phyloP scores from a whole-genome alignment of 2,888 invertebrate genomes.

The Pyrrhosoma nymphula region DNA sequence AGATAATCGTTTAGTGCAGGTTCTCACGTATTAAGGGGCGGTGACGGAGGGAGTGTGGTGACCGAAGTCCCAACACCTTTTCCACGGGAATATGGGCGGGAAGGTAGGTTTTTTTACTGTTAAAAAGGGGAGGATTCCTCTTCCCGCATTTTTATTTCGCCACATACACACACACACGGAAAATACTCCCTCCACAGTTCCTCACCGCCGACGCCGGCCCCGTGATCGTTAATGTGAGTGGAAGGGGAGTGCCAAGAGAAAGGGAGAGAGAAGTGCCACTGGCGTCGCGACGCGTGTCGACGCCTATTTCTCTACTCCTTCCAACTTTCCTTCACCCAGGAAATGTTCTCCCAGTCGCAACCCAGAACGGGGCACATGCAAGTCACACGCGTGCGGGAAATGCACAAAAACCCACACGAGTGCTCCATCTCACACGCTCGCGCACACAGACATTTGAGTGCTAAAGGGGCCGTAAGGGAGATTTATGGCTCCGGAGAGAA shows the following conservation, averaged over 20 bases:
- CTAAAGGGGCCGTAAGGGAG: constrained; percentile 12
- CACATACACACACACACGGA: neutral
- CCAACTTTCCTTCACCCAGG: neutral
- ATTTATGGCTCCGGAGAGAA: neutral
- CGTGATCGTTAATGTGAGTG: neutral
- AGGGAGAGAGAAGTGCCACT: neutral
- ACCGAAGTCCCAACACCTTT: constrained; percentile 1
- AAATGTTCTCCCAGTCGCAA: too few species aligned
- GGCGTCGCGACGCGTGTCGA: constrained; percentile 33
- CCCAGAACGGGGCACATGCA: too few species aligned
- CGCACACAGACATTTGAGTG: neutral
- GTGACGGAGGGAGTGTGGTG: neutral
- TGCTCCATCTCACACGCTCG: neutral
- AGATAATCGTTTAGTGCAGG: neutral
- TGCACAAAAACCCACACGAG: too few species aligned
- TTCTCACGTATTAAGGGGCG: neutral
- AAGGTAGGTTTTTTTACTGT: neutral
- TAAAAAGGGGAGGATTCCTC: neutral
- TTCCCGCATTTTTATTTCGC: neutral
- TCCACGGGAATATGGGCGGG: neutral
- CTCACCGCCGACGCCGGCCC: neutral
- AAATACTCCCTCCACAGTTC: too few species aligned
- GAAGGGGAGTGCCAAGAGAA: neutral
- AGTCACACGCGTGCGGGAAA: too few species aligned
- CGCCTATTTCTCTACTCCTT: neutral